Percentiles rank a stretch among this genome's conserved stretches.
Evolutionary conservation across 2,888 invertebrate genomes (phyloP).

Genomic region (Ctena decussata): DNA sequence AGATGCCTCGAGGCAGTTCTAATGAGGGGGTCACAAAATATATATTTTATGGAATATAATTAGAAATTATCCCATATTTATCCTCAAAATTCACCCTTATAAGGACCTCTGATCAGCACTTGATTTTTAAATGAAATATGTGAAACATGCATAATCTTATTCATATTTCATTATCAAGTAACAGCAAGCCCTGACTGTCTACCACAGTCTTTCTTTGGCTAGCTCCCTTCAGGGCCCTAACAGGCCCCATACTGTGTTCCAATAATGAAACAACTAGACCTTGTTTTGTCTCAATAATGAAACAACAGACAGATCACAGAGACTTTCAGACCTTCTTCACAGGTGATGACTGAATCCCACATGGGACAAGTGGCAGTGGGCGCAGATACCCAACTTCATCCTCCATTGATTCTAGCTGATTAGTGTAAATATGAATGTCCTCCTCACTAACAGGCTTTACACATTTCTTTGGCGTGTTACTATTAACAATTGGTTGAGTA

Average conservation of each 20-base stretch:
- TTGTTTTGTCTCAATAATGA: background rate
- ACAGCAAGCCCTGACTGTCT: too few species aligned
- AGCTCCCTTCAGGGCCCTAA: too few species aligned
- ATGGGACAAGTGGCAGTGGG: constrained; percentile 48
- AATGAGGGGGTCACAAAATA: too few species aligned
- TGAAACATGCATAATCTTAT: too few species aligned
- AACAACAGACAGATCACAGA: background rate
- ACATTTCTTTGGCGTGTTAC: background rate
- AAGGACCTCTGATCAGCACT: too few species aligned
- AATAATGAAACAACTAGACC: background rate
- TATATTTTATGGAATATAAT: too few species aligned
- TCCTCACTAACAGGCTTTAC: background rate
- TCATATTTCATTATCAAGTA: too few species aligned
- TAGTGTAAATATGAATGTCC: constrained; percentile 63
- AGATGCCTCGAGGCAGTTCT: too few species aligned
- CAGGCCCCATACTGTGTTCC: background rate
- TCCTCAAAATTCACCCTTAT: too few species aligned
- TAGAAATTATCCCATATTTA: too few species aligned
- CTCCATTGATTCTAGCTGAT: constrained; percentile 42
- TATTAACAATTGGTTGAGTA: background rate
- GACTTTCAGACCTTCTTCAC: background rate
- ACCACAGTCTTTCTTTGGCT: too few species aligned
- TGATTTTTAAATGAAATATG: too few species aligned
- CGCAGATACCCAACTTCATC: constrained; percentile 25
- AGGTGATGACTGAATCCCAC: background rate